Percentiles rank a stretch among this genome's conserved stretches.
These are phyloP conservation scores for Hartigia nigra DNA, from an alignment of 2,888 invertebrate species.

Conservation along the genomic window DNA sequence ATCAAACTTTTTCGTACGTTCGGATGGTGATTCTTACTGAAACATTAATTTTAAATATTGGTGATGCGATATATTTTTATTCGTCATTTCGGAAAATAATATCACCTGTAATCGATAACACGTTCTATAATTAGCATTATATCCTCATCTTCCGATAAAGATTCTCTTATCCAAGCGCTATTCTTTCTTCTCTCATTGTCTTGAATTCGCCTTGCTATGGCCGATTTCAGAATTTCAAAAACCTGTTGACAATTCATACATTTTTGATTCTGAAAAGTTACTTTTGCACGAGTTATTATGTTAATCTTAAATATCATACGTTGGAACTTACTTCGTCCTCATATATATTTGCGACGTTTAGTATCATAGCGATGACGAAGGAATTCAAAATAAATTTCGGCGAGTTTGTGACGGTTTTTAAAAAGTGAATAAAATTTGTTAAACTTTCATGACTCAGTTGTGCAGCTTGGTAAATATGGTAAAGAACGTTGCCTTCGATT, in stretches of 20 bases:
- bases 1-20: slow-evolving; percentile 69
- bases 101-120: slow-evolving; percentile 68
- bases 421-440: slow-evolving; percentile 65
- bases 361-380: slow-evolving; percentile 72
- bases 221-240: slow-evolving; percentile 58
- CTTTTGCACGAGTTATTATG: neutral
- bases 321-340: slow-evolving; percentile 64
- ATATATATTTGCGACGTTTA: slow-evolving; percentile 68
- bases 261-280: neutral
- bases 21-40: slow-evolving; percentile 67
- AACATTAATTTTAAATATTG: slow-evolving; percentile 25
- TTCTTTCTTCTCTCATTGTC: slow-evolving; percentile 65
- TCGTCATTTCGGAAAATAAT: slow-evolving; percentile 52
- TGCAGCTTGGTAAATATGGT: slow-evolving; percentile 69
- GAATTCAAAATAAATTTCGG: slow-evolving; percentile 74
- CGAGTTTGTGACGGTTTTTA: slow-evolving; percentile 68
- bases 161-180: slow-evolving; percentile 71
- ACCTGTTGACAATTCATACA: slow-evolving; percentile 41
- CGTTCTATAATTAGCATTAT: slow-evolving; percentile 64
- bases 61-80: neutral
- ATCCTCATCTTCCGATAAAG: slow-evolving; percentile 58
- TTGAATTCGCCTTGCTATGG: slow-evolving; percentile 60
- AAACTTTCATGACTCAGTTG: slow-evolving; percentile 64
- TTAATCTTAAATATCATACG: neutral
- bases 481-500: slow-evolving; percentile 73